Evolutionary conservation across 2,113 vertebrate species (phyloP), one percentile per base, ranked within the genome.

Genomic region (Geococcyx californianus): DNA sequence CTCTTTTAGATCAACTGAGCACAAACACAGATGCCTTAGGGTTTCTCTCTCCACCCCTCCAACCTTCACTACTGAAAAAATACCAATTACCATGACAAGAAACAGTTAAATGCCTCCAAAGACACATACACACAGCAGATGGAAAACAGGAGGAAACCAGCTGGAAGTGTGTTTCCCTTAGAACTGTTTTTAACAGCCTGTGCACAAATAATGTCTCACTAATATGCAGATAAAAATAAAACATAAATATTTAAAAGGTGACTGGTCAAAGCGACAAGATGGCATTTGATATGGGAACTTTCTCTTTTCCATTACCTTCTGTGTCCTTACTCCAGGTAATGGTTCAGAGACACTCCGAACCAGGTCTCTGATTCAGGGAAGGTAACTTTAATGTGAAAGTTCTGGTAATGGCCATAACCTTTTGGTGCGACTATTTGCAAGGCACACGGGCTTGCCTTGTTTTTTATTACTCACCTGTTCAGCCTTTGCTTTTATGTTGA

Each of bases 151-250:
- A 97, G 96, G 97, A 98, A 97, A 97, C 97, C 98, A 98, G 98
- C 98, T 98, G 98, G 95, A 98, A 98, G 97, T 95, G 96, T 97
- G 98, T 97, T 98, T 98, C 97, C 98, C 97, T 98, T 97, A 96
- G 97, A 97, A 98, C 97, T 98, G 97, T 97, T 98, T 97, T 97
- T 97, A 98, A 98, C 97, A 98, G 97, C 95, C 97, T 98, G 97
- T 93, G 95, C 97, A 97, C 97, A 98, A 97, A 98, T 98, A 97
- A 97, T 96, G 97, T 97, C 93, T 97, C 97, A 96, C 97, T 97
- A 97, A 97, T 96, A 83, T 78, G 94, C 97, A 98, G 97, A 98
- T 97, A 97, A 97, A 98, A 97, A 98, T 97, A 97, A 97, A 97
- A 95, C 97, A 96, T 97, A 98, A 98, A 98, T 97, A 98, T 97